A percentile compares a stretch with the other conserved stretches of the same genome.
phyloP scores from a whole-genome alignment of 2,113 vertebrate genomes.

The Xenopus laevis region DNA sequence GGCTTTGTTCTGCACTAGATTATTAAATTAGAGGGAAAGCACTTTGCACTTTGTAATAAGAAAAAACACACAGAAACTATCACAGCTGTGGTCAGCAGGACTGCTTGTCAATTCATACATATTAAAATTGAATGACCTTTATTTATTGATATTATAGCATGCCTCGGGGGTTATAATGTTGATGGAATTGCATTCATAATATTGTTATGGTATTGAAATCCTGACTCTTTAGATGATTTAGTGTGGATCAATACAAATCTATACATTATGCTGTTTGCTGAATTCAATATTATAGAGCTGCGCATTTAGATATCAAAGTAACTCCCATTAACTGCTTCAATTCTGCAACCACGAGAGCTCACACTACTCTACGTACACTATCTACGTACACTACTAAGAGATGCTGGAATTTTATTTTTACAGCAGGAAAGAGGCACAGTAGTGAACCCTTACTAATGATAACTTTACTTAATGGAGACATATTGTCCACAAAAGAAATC shows the following conservation, averaged over 20 bases:
- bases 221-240: conserved; percentile 12
- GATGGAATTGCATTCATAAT: conserved; percentile 35
- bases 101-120: conserved; percentile 10
- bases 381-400: no score
- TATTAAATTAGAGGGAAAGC: no score
- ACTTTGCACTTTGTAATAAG: no score
- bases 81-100: not conserved
- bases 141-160: conserved; percentile 9
- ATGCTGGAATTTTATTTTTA: no score
- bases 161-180: not conserved
- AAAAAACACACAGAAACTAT: no score
- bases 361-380: no score
- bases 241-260: conserved; percentile 26
- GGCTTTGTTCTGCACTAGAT: no score
- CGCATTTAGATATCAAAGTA: not conserved
- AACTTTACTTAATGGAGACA: no score
- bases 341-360: not conserved
- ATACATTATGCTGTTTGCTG: conserved; percentile 21
- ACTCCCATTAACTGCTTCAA: conserved; percentile 19
- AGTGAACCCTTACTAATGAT: no score
- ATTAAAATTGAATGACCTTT: conserved; percentile 7
- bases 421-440: no score
- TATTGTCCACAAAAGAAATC: no score
- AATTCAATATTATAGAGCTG: conserved; percentile 15
- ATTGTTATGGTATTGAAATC: conserved; percentile 24